Base-by-base conservation (phyloP, 1,140 invertebrate genomes). In the Trinorchestia longiramus region DNA sequence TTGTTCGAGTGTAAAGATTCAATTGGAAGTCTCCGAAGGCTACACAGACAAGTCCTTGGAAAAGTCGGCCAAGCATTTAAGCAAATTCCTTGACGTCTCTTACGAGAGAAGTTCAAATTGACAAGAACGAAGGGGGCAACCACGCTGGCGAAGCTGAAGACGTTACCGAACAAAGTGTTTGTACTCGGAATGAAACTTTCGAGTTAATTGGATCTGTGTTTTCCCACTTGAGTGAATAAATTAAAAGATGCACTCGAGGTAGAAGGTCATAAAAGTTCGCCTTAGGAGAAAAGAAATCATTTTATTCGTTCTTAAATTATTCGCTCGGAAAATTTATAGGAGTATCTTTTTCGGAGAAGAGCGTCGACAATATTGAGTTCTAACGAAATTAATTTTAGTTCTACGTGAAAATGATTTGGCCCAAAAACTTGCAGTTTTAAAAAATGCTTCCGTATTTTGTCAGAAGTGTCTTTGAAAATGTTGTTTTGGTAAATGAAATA, bases 61-160 rank as follows among this genome's bases (percentile, higher is more conserved):
- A 95, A 88, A 57, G 53, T 57, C 45, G 57, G 28, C 41, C 43
- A 95, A 91, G 28, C 87, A 88, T 91, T 91, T 43, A 87, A 87
- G 53, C 53, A 47, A 57, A 62, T 88, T 43, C 47, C 42, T 36
- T 96, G 43, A 96, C 90, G 90, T 92, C 90, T 43, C 90, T 92
- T 92, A 92, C 90, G 90, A 92, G 90, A 92, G 90, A 92, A 92
- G 90, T 92, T 92, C 90, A 92, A 92, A 92, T 92, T 92, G 90
- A 92, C 90, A 92, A 92, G 90, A 92, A 92, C 90, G 43, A 92
- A 44, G 23, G 90, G 43, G 41, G 8, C 17, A 42, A 40, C 90
- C 19, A 92, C 90, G 43, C 90, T 92, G 19, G 40, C 40, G 8
- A 40, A 43, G 43, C 42, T 92, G 90, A 92, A 92, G 90, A 92